Evolutionary conservation across 2,113 vertebrate species (phyloP).

Genomic region (Mobula birostris): DNA sequence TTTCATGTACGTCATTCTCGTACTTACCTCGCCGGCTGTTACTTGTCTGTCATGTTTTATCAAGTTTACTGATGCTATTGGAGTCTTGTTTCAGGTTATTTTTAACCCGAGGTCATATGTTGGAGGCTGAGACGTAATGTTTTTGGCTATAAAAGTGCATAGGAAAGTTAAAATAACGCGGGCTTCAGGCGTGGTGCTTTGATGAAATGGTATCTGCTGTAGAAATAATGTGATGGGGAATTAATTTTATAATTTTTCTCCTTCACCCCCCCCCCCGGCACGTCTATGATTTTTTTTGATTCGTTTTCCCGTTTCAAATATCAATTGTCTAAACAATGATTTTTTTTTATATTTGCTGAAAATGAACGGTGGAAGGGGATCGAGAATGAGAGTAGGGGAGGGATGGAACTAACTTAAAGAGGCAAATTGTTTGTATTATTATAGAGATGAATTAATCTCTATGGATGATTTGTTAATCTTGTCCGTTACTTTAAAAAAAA

Average conservation of each 20-base stretch:
- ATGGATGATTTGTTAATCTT: background rate
- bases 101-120: slow-evolving; percentile 7
- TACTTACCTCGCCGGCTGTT: slow-evolving; percentile 59
- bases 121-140: background rate
- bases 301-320: background rate
- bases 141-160: slow-evolving; percentile 34
- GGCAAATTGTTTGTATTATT: background rate
- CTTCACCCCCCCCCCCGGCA: background rate
- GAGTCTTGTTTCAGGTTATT: slow-evolving; percentile 35
- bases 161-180: background rate
- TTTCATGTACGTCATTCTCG: slow-evolving; percentile 40
- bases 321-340: slow-evolving; percentile 14
- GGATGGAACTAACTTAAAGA: background rate
- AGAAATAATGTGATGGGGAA: background rate
- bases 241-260: background rate
- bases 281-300: slow-evolving; percentile 7
- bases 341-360: background rate
- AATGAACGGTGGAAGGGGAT: background rate
- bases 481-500: background rate
- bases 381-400: background rate
- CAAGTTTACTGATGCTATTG: background rate
- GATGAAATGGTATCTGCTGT: background rate
- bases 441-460: background rate
- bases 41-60: slow-evolving; percentile 58
- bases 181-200: background rate